Conservation (phyloP, 2,113 vertebrate species). For the Crotalus helleri region DNA sequence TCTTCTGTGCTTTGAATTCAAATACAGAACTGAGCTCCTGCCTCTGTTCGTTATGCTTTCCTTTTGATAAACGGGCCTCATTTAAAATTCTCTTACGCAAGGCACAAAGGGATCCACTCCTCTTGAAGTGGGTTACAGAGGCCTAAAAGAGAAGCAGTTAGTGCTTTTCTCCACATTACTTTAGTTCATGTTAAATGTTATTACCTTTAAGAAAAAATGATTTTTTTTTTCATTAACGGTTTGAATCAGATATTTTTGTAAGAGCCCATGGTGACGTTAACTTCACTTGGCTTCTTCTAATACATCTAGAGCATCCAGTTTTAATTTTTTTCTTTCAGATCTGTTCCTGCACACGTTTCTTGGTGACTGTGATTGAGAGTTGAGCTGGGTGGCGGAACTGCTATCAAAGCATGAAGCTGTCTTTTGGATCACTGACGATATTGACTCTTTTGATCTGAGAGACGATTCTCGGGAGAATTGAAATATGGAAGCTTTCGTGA, state of each 20-base stretch:
- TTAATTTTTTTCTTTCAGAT: conserved; percentile 1
- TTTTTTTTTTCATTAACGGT: background rate
- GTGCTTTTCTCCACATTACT: background rate
- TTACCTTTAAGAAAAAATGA: conserved; percentile 5
- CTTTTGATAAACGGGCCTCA: background rate
- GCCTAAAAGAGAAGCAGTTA: conserved; percentile 9
- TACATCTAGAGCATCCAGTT: background rate
- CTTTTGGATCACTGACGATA: background rate
- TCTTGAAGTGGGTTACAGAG: background rate
- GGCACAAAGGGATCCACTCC: background rate
- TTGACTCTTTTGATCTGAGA: background rate
- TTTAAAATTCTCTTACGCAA: background rate
- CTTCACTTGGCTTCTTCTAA: background rate
- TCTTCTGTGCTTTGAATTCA: background rate
- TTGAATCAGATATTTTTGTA: background rate
- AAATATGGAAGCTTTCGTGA: background rate
- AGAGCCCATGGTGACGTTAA: background rate
- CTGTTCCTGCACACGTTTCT: background rate
- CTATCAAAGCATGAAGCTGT: conserved; percentile 5
- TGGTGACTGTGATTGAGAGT: background rate
- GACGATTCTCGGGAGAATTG: background rate
- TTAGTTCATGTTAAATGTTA: background rate
- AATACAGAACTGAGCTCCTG: background rate
- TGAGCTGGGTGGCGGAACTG: background rate
- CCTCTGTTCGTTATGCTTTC: background rate